Percentiles rank a stretch among this genome's conserved stretches.
These are phyloP conservation scores for Boloria euphrosyne DNA, from an alignment of 2,888 invertebrate species.

Conservation along the genomic window DNA sequence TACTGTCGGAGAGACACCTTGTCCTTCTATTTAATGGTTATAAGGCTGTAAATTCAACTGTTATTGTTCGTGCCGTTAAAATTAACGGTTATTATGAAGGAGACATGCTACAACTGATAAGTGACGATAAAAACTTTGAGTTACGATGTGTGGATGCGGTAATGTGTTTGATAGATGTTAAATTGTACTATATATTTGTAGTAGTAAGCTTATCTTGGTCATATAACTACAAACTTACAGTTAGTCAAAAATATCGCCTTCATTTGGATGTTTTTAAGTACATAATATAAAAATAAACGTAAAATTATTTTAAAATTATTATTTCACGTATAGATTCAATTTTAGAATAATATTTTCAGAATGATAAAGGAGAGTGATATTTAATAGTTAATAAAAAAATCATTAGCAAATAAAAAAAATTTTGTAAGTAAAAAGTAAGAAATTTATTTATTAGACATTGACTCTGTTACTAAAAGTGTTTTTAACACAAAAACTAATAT, in stretches of 20 bases:
- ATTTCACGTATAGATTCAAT: too few relatives aligned
- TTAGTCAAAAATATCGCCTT: too few relatives aligned
- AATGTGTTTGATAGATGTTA: not conserved
- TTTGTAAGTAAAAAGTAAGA: too few relatives aligned
- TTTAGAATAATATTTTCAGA: too few relatives aligned
- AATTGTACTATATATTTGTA: not conserved
- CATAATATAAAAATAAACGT: too few relatives aligned
- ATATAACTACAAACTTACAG: not conserved
- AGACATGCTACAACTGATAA: conserved; percentile 56
- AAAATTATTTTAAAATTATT: too few relatives aligned
- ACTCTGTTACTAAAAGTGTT: too few relatives aligned
- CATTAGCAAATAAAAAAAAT: too few relatives aligned
- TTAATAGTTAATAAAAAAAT: too few relatives aligned
- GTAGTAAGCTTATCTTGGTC: not conserved
- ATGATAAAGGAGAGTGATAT: too few relatives aligned
- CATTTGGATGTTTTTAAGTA: not conserved
- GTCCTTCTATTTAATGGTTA: conserved; percentile 64
- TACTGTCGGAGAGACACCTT: conserved; percentile 58
- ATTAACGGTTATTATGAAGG: conserved; percentile 65
- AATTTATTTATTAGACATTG: too few relatives aligned
- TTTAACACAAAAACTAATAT: too few relatives aligned
- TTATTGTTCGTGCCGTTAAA: conserved; percentile 68
- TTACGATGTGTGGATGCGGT: conserved; percentile 40
- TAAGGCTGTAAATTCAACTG: conserved; percentile 67
- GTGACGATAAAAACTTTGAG: conserved; percentile 47